Evolutionary conservation across 2,888 invertebrate species (phyloP), one percentile per base, ranked within the genome.

Genomic region (Lasioglossum leucozonium): DNA sequence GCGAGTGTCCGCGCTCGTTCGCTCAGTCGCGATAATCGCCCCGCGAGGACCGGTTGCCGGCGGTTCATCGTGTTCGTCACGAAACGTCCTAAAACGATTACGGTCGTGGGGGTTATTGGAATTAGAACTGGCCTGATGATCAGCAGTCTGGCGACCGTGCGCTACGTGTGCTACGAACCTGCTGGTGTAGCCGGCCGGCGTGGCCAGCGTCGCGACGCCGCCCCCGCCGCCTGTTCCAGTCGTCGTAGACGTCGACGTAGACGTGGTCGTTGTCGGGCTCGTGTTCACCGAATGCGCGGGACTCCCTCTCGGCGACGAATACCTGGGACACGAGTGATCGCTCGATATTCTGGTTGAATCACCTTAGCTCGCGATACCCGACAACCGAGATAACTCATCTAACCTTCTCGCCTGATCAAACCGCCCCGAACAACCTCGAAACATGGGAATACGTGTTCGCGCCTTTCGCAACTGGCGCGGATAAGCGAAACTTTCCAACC

Each of bases 151-250:
- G 30, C 65, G 89, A 86, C 80, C 86, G 88, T 90, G 86, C 81
- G 83, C 88, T 87, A 88, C 86, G 90, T 90, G 86, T 84, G 89
- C 92, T 95, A 95, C 95, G 94, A 94, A 95, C 95, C 97, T 96
- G 95, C 97, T 98, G 93, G 97, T 97, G 95, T 97, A 97, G 95
- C 96, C 96, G 95, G 95, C 95, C 92, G 95, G 93, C 78, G 90
- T 86, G 40, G 89, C 80, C 85, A 84, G 78, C 74, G 92, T 80
- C 78, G 92, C 84, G 34, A 65, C 65, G 65, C 34, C 65, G 65
- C 65, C 67, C 88, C 87, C 77, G 91, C 88, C 83, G 87, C 86
- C 65, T 79, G 92, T 88, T 81, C 78, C 72, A 75, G 92, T 88
- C 82, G 92, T 89, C 80, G 93, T 89, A 85, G 89, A 87, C 82